Base-by-base conservation (phyloP, 2,888 invertebrate genomes). In the Tortrix viridana region DNA sequence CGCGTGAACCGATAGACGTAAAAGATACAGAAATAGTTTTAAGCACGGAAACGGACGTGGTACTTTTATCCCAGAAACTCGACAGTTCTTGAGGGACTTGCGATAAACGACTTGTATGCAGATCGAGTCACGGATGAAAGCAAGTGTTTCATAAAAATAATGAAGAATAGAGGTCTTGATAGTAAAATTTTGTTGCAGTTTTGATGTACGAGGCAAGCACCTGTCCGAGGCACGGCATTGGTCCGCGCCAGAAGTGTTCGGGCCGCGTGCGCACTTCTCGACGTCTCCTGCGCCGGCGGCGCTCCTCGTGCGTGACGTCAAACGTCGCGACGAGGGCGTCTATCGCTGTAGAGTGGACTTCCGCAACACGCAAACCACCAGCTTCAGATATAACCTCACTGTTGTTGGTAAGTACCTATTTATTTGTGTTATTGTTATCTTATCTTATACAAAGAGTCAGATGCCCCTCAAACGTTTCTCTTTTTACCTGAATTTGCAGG, bases 281-380 rank as follows among this genome's bases (percentile, higher is more conserved):
- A 95, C 96, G 60, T 93, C 95, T 63, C 95, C 96, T 59, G 94
- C 96, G 72, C 96, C 97, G 69, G 97, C 97, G 67, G 95, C 96
- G 69, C 94, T 97, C 77, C 95, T 96, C 32, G 91, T 92, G 69
- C 81, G 94, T 67, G 96, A 97, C 92, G 96, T 97, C 78, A 95
- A 96, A 88, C 94, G 97, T 50, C 95, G 95, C 80, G 98, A 98
- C 88, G 97, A 97, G 85, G 97, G 97, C 77, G 95, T 96, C 73
- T 98, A 97, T 93, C 94, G 97, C 69, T 98, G 98, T 87, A 93
- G 97, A 68, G 96, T 97, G 71, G 97, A 98, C 93, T 98, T 97
- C 93, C 94, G 96, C 69, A 96, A 97, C 86, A 96, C 97, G 69
- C 97, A 97, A 89, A 97, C 97, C 67, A 95, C 97, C 83, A 97